phyloP scores from a whole-genome alignment of 2,888 invertebrate species.

The Aleiodes alternator region DNA sequence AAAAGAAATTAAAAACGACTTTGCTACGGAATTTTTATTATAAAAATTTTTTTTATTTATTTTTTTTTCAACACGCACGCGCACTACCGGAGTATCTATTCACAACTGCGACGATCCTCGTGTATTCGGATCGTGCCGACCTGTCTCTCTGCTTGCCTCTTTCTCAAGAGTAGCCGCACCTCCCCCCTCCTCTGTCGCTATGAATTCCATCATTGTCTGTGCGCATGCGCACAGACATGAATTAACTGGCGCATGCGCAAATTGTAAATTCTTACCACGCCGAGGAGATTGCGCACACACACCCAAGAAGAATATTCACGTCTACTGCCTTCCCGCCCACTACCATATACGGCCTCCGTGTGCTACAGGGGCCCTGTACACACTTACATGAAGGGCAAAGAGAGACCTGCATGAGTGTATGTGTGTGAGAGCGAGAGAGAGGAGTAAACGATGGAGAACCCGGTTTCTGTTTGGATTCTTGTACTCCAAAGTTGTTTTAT shows the following conservation, averaged over 20 bases:
- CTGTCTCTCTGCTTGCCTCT: constrained; percentile 30
- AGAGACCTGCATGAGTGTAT: background rate
- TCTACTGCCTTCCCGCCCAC: constrained; percentile 69
- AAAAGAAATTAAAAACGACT: background rate
- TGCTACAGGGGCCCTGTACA: constrained; percentile 37
- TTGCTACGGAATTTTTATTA: background rate
- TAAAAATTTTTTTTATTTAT: too few species aligned
- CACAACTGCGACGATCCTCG: constrained; percentile 66
- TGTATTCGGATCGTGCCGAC: constrained; percentile 58
- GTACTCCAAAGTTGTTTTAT: constrained; percentile 1
- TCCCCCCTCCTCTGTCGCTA: background rate
- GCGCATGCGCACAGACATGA: constrained; percentile 48
- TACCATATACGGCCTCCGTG: constrained; percentile 73
- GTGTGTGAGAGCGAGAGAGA: background rate
- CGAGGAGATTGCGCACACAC: constrained; percentile 53
- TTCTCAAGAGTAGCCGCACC: constrained; percentile 15
- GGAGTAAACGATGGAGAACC: constrained; percentile 12
- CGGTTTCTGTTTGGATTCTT: constrained; percentile 7
- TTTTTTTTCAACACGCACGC: constrained; percentile 47
- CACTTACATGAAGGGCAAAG: constrained; percentile 2
- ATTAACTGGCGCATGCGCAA: constrained; percentile 1
- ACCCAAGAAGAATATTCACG: constrained; percentile 6
- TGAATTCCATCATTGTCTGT: background rate
- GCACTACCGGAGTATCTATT: constrained; percentile 68
- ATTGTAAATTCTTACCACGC: constrained; percentile 39